Conservation (phyloP, 1,140 invertebrate genomes). For the Orchesella cincta region DNA sequence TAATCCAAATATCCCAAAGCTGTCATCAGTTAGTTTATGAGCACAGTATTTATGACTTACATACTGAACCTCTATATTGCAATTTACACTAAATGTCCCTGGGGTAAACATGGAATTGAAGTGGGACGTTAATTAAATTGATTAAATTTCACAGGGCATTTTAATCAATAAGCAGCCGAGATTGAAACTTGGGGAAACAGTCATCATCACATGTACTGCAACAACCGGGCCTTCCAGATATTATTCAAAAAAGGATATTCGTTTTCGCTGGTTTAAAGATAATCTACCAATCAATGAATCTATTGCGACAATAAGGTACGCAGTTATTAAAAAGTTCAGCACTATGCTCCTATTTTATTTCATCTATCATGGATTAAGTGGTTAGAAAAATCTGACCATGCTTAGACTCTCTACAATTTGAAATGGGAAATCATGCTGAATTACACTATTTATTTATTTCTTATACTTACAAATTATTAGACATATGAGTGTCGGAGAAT, state of each 20-base stretch:
- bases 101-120: neutral
- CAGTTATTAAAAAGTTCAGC: no score
- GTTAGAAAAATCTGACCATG: neutral
- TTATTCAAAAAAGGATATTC: neutral
- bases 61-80: no score
- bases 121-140: neutral
- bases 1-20: neutral
- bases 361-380: neutral
- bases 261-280: slow-evolving; percentile 46
- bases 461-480: neutral
- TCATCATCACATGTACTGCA: neutral
- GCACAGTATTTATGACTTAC: no score
- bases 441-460: neutral
- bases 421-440: neutral
- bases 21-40: no score
- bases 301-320: slow-evolving; percentile 42
- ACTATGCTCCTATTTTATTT: slow-evolving; percentile 1
- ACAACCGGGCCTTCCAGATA: neutral
- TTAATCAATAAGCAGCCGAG: neutral
- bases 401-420: no score
- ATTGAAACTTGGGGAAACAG: neutral
- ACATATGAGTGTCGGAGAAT: neutral
- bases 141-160: neutral
- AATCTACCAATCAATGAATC: slow-evolving; percentile 42
- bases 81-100: no score